Evolutionary conservation across 1,140 invertebrate species (phyloP).

Genomic region (Fopius arisanus): DNA sequence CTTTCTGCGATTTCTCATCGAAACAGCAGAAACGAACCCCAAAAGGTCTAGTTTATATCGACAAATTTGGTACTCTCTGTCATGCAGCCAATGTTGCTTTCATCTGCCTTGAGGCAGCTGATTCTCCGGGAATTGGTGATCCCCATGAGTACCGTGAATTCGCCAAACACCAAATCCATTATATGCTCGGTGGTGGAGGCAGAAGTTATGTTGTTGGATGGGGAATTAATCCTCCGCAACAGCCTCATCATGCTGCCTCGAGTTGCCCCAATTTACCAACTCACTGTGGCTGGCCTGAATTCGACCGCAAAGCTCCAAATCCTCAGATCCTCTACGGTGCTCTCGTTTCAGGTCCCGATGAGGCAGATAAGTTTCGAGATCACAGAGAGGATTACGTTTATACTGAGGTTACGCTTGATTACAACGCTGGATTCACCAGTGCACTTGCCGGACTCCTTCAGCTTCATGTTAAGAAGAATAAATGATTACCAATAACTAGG

Average conservation of each 20-base stretch:
- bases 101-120: constrained; percentile 65
- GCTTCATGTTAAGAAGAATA: constrained; percentile 35
- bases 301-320: constrained; percentile 59
- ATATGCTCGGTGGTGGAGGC: constrained; percentile 68
- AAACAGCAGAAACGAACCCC: constrained; percentile 64
- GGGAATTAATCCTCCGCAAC: constrained; percentile 68
- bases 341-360: constrained; percentile 68
- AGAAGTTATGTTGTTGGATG: constrained; percentile 73
- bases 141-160: constrained; percentile 64
- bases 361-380: constrained; percentile 66
- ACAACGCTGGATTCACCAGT: constrained; percentile 69
- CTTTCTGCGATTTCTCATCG: constrained; percentile 67
- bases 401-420: constrained; percentile 70
- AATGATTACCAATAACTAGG: background rate
- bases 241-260: constrained; percentile 67
- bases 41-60: constrained; percentile 68
- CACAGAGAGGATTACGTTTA: constrained; percentile 65
- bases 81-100: constrained; percentile 70
- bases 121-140: constrained; percentile 51
- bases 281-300: constrained; percentile 66
- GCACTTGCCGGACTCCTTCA: constrained; percentile 62
- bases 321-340: constrained; percentile 68
- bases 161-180: constrained; percentile 71
- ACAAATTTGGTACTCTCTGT: constrained; percentile 68
- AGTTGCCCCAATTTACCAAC: constrained; percentile 66